phyloP scores from a whole-genome alignment of 2,888 invertebrate species.

The Cerceris ruficornis region DNA sequence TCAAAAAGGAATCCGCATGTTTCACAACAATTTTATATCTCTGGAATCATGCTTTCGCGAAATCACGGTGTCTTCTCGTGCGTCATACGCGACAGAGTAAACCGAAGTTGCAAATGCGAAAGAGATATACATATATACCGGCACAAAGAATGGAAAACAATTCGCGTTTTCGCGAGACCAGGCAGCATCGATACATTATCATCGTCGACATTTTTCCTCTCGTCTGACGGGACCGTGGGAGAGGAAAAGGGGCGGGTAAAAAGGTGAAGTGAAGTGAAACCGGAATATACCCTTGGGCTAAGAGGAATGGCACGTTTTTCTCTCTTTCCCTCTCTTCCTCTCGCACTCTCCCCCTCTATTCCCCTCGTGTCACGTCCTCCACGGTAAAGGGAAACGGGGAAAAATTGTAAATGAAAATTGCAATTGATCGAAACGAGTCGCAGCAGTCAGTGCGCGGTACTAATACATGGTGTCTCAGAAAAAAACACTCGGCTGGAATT shows the following conservation, averaged over 20 bases:
- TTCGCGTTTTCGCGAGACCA: slow-evolving; percentile 45
- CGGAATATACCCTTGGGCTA: slow-evolving; percentile 25
- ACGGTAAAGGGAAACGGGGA: background rate
- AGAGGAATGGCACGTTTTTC: slow-evolving; percentile 22
- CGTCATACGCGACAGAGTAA: background rate
- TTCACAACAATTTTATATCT: background rate
- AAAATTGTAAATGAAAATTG: slow-evolving; percentile 52
- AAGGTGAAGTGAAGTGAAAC: slow-evolving; percentile 28
- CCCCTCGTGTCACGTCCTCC: background rate
- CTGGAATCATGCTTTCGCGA: background rate
- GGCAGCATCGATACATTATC: slow-evolving; percentile 54
- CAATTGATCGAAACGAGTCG: slow-evolving; percentile 37
- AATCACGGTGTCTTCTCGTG: background rate
- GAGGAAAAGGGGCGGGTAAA: slow-evolving; percentile 1
- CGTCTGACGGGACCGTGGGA: background rate
- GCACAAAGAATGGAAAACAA: slow-evolving; percentile 38
- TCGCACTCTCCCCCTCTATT: background rate
- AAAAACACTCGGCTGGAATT: background rate
- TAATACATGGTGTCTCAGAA: background rate
- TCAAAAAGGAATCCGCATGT: background rate
- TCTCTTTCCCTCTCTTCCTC: slow-evolving; percentile 5
- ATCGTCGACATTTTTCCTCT: slow-evolving; percentile 22
- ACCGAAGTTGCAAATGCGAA: slow-evolving; percentile 1
- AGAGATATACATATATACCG: background rate
- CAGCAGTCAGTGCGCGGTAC: background rate